phyloP scores from a whole-genome alignment of 2,113 vertebrate genomes.

The Notiomystis cincta region DNA sequence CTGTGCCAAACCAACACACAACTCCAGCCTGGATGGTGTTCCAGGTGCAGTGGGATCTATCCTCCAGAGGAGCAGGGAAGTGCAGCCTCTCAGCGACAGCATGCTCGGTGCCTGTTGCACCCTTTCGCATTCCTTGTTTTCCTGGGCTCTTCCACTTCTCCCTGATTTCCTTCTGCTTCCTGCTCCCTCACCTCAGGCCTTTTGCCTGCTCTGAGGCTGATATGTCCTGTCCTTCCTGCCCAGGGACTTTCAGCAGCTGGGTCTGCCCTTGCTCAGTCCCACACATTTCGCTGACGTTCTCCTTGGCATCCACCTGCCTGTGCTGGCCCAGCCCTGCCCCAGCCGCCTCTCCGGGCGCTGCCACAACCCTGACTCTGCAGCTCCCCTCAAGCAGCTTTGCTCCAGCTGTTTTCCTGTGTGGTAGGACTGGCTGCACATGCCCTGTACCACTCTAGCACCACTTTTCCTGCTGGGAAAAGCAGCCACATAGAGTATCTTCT shows the following conservation, averaged over 20 bases:
- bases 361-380: not conserved
- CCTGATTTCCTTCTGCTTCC: not conserved
- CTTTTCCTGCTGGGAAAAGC: not conserved
- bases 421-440: not conserved
- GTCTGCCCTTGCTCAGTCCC: not conserved
- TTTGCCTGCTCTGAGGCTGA: not conserved
- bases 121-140: accelerated
- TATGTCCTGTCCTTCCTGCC: not conserved
- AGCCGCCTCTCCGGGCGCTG: accelerated
- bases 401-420: not conserved
- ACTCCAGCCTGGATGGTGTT: too few species aligned
- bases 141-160: not conserved
- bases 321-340: not conserved
- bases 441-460: not conserved
- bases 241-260: not conserved
- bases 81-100: not conserved
- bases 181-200: not conserved
- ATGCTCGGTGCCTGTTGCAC: not conserved
- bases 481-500: not conserved
- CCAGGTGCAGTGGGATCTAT: not conserved
- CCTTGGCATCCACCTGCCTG: not conserved
- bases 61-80: not conserved
- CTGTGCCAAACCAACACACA: too few species aligned
- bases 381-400: not conserved
- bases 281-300: not conserved